Conservation (phyloP, 92 coral and sea anemone species). For the Bergia puertoricense region DNA sequence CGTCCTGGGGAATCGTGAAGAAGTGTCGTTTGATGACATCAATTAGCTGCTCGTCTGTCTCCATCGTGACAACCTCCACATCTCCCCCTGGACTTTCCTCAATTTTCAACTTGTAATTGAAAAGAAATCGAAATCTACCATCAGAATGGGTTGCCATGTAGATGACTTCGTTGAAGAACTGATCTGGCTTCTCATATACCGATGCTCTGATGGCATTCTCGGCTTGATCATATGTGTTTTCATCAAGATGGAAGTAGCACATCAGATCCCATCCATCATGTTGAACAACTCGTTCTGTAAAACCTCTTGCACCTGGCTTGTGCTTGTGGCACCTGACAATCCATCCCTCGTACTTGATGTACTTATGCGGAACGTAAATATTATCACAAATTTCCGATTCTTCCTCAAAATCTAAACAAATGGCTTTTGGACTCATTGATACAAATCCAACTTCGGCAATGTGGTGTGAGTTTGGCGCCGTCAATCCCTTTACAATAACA, state of each 20-base stretch:
- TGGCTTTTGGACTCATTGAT: not conserved
- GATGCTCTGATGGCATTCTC: not conserved
- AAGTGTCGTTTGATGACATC: not conserved
- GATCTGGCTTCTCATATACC: not conserved
- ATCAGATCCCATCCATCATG: not conserved
- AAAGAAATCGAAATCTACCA: not conserved
- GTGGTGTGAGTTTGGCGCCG: not conserved
- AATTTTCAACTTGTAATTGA: not conserved
- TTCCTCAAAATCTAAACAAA: slow-evolving; percentile 1
- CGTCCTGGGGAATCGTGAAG: not conserved
- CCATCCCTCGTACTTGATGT: slow-evolving; percentile 13
- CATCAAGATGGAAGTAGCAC: not conserved
- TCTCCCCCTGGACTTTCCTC: slow-evolving; percentile 24
- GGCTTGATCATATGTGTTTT: not conserved
- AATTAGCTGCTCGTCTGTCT: not conserved
- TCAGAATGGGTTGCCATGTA: not conserved
- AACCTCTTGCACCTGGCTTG: not conserved
- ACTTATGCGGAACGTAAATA: not conserved
- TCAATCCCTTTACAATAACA: not conserved
- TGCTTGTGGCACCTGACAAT: not conserved
- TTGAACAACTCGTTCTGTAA: not conserved
- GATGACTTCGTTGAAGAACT: not conserved
- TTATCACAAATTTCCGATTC: not conserved
- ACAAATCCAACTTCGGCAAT: not conserved
- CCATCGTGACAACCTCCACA: not conserved